phyloP scores from a whole-genome alignment of 2,113 vertebrate species.

The Tragelaphus strepsiceros region DNA sequence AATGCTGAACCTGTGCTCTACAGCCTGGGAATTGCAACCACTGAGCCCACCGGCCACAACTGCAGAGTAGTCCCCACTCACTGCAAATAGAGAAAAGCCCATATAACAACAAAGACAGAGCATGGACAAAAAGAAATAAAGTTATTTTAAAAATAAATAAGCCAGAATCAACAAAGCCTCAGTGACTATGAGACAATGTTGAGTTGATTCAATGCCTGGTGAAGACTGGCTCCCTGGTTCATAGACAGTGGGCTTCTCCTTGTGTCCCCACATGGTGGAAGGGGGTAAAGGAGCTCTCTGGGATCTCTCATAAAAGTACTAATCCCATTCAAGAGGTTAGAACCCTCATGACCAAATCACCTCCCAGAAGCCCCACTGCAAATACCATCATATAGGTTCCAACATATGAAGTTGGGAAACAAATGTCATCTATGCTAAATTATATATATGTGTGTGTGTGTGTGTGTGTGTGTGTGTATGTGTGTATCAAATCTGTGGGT shows the following conservation, averaged over 20 bases:
- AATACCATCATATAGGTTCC: not conserved
- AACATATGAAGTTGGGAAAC: not conserved
- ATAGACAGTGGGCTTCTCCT: not conserved
- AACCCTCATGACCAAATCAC: not conserved
- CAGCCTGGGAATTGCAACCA: not conserved
- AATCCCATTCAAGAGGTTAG: not conserved
- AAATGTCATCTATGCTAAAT: not conserved
- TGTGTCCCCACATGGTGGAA: not conserved
- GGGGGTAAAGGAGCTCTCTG: not conserved
- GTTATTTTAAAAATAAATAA: not conserved
- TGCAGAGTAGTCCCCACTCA: not conserved
- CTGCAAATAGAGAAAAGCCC: not conserved
- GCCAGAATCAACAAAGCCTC: not conserved
- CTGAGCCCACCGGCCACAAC: not conserved
- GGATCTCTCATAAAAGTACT: not conserved
- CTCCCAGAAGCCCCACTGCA: not conserved
- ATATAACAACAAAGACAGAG: not conserved
- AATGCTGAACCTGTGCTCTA: not conserved
- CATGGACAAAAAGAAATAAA: not conserved
- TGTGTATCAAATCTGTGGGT: not conserved
- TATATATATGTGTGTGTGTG: not conserved
- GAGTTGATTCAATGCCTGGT: not conserved
- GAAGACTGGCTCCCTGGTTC: not conserved
- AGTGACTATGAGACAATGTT: not conserved
- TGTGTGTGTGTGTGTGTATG: not conserved